phyloP scores from a whole-genome alignment of 2,113 vertebrate genomes.

The Mellivora capensis region DNA sequence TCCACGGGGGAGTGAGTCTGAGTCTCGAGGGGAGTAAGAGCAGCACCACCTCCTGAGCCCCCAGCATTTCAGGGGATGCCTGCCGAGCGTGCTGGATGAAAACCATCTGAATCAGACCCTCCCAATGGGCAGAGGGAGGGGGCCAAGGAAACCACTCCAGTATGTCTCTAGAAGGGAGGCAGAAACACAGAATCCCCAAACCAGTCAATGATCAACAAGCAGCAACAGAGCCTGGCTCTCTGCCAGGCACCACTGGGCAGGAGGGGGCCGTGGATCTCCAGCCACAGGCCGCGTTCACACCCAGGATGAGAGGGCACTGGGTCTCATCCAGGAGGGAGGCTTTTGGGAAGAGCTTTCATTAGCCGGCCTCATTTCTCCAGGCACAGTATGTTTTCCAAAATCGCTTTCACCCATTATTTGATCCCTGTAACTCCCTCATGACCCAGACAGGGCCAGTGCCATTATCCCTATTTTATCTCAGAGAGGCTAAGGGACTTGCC shows the following conservation, averaged over 20 bases:
- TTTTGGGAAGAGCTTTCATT: neutral
- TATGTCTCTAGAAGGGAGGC: neutral
- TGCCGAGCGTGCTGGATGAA: neutral
- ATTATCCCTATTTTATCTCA: neutral
- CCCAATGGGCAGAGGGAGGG: neutral
- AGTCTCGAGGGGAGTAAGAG: neutral
- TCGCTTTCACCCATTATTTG: neutral
- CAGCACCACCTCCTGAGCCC: neutral
- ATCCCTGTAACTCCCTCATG: neutral
- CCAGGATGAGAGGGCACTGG: neutral
- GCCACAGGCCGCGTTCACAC: neutral
- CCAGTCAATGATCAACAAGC: neutral
- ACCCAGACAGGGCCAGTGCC: neutral
- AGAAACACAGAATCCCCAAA: neutral
- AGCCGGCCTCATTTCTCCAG: neutral
- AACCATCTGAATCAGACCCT: neutral
- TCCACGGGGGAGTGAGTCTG: neutral
- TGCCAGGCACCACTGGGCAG: neutral
- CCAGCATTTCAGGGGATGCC: neutral
- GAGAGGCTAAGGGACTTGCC: neutral
- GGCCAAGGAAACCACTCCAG: neutral
- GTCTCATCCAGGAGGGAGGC: rapidly evolving
- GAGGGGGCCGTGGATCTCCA: neutral
- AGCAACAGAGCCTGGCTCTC: neutral
- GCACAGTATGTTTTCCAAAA: neutral